These are phyloP conservation scores for Holacanthus passer DNA, from an alignment of 2,113 vertebrate species.

Conservation along the genomic window DNA sequence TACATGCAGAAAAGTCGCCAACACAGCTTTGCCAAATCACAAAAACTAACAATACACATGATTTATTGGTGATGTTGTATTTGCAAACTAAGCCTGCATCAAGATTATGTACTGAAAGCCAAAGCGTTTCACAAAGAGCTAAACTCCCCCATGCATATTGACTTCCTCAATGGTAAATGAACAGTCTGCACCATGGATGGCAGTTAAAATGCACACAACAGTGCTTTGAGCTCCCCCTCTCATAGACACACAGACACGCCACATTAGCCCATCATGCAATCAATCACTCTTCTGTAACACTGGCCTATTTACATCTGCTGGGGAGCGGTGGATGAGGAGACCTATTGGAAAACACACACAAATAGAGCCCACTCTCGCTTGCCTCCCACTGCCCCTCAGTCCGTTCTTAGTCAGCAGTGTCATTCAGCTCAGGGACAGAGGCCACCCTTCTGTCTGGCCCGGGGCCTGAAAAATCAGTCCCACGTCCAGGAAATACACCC, in stretches of 20 bases:
- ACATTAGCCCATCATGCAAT: slow-evolving; percentile 45
- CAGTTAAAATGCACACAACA: slow-evolving; percentile 52
- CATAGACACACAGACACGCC: slow-evolving; percentile 40
- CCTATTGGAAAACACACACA: slow-evolving; percentile 68
- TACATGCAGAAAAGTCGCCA: not conserved
- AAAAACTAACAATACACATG: not conserved
- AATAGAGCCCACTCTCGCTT: slow-evolving; percentile 68
- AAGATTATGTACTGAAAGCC: not conserved
- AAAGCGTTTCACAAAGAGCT: slow-evolving; percentile 1
- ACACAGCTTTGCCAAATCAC: not conserved
- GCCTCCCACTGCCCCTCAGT: slow-evolving; percentile 65
- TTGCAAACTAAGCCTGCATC: not conserved
- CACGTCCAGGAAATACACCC: slow-evolving; percentile 84
- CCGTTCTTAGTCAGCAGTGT: slow-evolving; percentile 76
- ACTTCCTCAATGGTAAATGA: slow-evolving; percentile 57
- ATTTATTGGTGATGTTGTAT: not conserved
- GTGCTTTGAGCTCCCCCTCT: slow-evolving; percentile 48
- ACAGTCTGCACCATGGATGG: slow-evolving; percentile 35
- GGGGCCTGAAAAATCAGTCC: slow-evolving; percentile 82
- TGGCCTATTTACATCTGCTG: slow-evolving; percentile 70
- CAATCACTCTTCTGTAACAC: slow-evolving; percentile 59
- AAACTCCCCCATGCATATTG: not conserved
- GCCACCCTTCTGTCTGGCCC: slow-evolving; percentile 83
- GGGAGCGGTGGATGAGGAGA: slow-evolving; percentile 62
- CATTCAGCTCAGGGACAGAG: slow-evolving; percentile 83